These are phyloP conservation scores for Platysternon megacephalum DNA, from an alignment of 2,113 vertebrate species.

Conservation along the genomic window DNA sequence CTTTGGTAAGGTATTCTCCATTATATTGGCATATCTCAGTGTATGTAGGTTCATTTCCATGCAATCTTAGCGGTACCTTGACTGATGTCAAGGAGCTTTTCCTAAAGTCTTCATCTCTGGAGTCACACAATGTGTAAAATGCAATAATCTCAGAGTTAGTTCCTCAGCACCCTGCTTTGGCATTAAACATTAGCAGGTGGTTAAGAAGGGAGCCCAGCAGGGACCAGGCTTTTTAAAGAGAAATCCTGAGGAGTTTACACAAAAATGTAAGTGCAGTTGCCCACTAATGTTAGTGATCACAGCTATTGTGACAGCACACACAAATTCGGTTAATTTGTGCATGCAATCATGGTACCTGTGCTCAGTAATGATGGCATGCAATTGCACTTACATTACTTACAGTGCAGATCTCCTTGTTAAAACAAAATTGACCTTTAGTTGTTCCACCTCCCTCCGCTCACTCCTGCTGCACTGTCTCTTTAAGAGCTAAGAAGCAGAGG, in stretches of 20 bases:
- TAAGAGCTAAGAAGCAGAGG: background rate
- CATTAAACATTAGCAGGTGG: background rate
- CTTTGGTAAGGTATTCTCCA: background rate
- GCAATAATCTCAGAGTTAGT: background rate
- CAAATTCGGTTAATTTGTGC: background rate
- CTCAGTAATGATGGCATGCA: background rate
- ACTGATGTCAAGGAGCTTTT: constrained; percentile 20
- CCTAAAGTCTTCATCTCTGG: background rate
- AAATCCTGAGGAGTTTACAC: background rate
- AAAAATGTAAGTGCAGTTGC: background rate
- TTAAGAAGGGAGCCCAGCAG: background rate
- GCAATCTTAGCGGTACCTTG: background rate
- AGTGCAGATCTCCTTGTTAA: background rate
- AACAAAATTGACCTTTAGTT: background rate
- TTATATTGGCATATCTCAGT: background rate
- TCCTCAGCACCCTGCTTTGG: background rate
- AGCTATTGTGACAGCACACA: background rate
- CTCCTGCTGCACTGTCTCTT: background rate
- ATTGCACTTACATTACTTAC: no score
- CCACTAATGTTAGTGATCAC: background rate
- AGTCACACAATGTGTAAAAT: background rate
- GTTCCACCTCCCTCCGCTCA: background rate
- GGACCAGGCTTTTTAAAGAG: background rate
- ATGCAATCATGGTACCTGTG: background rate
- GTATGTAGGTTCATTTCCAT: background rate